Conservation (phyloP, 2,888 invertebrate genomes). For the Pachydiplax longipennis region DNA sequence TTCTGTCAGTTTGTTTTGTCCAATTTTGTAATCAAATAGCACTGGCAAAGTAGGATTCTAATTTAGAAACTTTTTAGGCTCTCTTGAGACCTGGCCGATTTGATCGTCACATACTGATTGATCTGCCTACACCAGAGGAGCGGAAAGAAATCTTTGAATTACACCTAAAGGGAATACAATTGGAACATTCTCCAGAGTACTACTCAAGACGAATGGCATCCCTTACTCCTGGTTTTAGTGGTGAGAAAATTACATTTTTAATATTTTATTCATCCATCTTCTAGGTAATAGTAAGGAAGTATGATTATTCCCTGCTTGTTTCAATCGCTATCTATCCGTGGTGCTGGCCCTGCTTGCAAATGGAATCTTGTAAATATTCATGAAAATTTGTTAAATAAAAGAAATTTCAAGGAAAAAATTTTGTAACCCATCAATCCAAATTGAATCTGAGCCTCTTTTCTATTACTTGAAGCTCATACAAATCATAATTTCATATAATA, state of each 20-base stretch:
- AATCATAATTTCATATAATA: too few relatives aligned
- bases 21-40: neutral
- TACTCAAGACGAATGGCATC: slow-evolving; percentile 81
- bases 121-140: slow-evolving; percentile 88
- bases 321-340: too few relatives aligned
- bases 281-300: too few relatives aligned
- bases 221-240: slow-evolving; percentile 94
- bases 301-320: too few relatives aligned
- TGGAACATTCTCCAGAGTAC: slow-evolving; percentile 71
- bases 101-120: slow-evolving; percentile 96
- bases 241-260: slow-evolving; percentile 57
- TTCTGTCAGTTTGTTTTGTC: neutral
- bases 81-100: slow-evolving; percentile 94
- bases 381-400: too few relatives aligned
- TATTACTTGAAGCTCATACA: too few relatives aligned
- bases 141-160: slow-evolving; percentile 92
- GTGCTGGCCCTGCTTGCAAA: too few relatives aligned
- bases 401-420: too few relatives aligned
- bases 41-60: neutral
- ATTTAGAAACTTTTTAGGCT: slow-evolving; percentile 67
- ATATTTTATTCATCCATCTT: neutral
- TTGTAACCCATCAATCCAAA: too few relatives aligned
- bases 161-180: slow-evolving; percentile 82
- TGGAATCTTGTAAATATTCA: too few relatives aligned
- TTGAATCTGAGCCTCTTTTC: too few relatives aligned